A percentile compares a stretch with the other conserved stretches of the same genome.
phyloP scores from a whole-genome alignment of 2,113 vertebrate genomes.

The Sapayoa aenigma region DNA sequence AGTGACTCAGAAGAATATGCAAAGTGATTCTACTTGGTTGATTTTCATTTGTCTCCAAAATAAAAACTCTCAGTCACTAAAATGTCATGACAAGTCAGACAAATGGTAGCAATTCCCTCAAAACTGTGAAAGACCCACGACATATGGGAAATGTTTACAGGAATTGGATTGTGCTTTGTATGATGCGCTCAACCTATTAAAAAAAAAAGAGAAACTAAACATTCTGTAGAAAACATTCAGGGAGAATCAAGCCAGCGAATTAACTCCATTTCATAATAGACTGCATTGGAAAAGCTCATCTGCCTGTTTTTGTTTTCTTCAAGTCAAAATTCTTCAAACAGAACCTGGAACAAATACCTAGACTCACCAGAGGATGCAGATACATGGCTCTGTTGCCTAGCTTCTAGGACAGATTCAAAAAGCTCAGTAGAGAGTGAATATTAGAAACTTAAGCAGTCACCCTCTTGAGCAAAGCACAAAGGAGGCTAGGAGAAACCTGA shows the following conservation, averaged over 20 bases:
- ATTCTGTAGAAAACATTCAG: neutral
- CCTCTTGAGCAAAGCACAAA: neutral
- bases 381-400: neutral
- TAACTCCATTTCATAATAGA: neutral
- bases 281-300: neutral
- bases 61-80: slow-evolving; percentile 42
- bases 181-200: neutral
- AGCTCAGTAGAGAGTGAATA: neutral
- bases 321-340: neutral
- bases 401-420: neutral
- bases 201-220: neutral
- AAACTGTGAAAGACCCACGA: neutral
- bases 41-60: slow-evolving; percentile 56
- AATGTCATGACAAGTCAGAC: slow-evolving; percentile 62
- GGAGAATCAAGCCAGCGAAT: neutral
- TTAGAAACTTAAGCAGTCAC: neutral
- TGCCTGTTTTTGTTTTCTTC: neutral
- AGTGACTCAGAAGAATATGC: slow-evolving; percentile 57
- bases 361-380: neutral
- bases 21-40: slow-evolving; percentile 20
- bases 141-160: neutral
- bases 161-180: neutral
- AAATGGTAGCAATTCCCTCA: neutral
- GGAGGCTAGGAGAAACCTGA: neutral
- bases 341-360: neutral